Evolutionary conservation across 2,888 invertebrate genomes (phyloP).

Genomic region (Acrobasis suavella): DNA sequence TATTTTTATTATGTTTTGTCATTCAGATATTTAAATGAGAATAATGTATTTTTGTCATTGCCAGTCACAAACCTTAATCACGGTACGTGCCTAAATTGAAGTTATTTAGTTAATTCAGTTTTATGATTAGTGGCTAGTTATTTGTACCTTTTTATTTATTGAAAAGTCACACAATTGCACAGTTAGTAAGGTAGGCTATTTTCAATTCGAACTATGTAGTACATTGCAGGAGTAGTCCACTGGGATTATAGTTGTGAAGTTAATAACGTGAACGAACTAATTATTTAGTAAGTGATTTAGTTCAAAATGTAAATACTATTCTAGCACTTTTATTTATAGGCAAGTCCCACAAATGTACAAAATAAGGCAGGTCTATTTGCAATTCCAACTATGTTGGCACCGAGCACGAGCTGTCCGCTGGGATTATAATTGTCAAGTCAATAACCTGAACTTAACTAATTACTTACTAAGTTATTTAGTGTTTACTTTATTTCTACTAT

Average conservation of each 20-base stretch:
- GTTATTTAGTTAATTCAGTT: no score
- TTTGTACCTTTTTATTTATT: not conserved
- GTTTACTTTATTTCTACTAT: no score
- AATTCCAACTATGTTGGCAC: slow-evolving; percentile 6
- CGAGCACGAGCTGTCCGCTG: not conserved
- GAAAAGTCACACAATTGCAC: not conserved
- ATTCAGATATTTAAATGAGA: no score
- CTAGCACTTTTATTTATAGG: no score
- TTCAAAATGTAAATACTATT: no score
- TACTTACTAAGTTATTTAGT: no score
- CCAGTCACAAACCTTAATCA: no score
- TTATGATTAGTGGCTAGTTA: no score
- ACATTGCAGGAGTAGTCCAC: not conserved
- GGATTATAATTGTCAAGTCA: slow-evolving; percentile 9
- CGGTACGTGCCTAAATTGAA: no score
- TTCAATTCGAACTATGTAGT: slow-evolving; percentile 4
- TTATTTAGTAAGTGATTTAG: not conserved
- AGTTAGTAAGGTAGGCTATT: slow-evolving; percentile 8
- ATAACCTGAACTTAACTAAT: slow-evolving; percentile 13
- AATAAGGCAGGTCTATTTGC: slow-evolving; percentile 15
- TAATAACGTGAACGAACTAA: slow-evolving; percentile 11
- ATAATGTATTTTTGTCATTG: no score
- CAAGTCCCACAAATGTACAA: not conserved
- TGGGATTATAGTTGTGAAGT: slow-evolving; percentile 5
- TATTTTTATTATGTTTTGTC: no score